Conservation (phyloP, 2,113 vertebrate genomes). For the Butorides virescens region DNA sequence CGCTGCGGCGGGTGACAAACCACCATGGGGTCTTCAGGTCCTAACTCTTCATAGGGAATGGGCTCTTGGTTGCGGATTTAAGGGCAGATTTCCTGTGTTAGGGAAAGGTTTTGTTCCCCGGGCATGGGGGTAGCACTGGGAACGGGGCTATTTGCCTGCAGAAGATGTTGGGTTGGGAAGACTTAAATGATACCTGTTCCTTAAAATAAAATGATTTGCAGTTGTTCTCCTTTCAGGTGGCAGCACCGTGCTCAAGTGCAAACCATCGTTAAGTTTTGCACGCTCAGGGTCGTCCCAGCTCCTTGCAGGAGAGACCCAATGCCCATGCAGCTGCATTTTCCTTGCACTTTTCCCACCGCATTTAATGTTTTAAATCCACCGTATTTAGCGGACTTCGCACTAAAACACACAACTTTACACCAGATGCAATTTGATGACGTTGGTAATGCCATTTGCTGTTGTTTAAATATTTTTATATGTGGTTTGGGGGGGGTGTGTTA, state of each 20-base stretch:
- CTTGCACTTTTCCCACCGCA: neutral
- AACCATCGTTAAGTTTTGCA: neutral
- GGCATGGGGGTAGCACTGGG: fast-evolving
- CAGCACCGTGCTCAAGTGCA: fast-evolving
- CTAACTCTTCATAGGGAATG: neutral
- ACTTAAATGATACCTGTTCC: neutral
- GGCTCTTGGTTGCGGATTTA: neutral
- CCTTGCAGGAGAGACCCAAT: neutral
- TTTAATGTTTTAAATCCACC: neutral
- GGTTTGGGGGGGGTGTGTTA: neutral
- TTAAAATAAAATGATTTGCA: neutral
- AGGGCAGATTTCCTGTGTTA: neutral
- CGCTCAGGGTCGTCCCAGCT: neutral
- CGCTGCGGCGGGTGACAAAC: neutral
- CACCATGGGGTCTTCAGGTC: neutral
- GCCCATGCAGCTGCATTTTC: fast-evolving
- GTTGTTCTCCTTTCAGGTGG: neutral
- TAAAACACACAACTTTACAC: neutral
- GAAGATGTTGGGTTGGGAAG: neutral
- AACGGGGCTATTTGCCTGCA: neutral
- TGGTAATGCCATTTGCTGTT: neutral
- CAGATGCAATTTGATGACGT: neutral
- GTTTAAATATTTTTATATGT: neutral
- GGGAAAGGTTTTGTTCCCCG: neutral
- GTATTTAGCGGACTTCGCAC: neutral